Evolutionary conservation across 37 sponge, comb jelly and placozoan genomes (phyloP), one percentile per base, ranked within the genome.

Genomic region (Beroe ovata): DNA sequence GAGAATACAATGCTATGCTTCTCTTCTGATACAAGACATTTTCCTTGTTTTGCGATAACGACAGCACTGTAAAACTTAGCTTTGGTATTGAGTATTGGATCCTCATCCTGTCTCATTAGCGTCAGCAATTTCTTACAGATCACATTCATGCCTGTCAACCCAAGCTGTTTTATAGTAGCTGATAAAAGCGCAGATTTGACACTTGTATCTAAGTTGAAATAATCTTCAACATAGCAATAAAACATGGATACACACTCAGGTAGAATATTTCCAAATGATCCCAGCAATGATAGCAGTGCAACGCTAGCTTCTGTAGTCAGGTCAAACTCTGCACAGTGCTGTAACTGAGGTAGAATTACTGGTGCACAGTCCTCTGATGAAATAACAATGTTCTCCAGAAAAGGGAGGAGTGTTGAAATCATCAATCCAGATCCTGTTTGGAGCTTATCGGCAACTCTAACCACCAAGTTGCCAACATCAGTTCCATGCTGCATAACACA

Each of bases 231-330:
- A 42, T 26, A 77, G 21, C 84, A 77, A 23, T 42, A 77, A 1
- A 77, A 40, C 84, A 77, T 77, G 28, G 84, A 77, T 1, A 77
- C 84, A 77, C 84, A 77, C 22, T 77, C 84, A 4, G 84, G 84
- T 16, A 77, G 25, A 40, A 77, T 77, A 26, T 77, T 20, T 1
- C 84, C 84, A 42, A 42, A 42, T 21, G 42, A 42, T 1, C 84
- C 84, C 41, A 77, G 33, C 84, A 77, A 18, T 1, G 84, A 77
- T 18, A 77, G n/a, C 84, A 77, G 28, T 21, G 84, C 84, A 40
- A 77, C 33, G 47, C 33, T 77, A 40, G 84, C 84, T 23, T 30
- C 35, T 1, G 84, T 23, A 40, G 54, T 77, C 18, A 77, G 47
- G 41, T 77, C 84, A 25, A 77, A 77, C 22, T 77, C 84, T 19